These are phyloP conservation scores for Tetragonula carbonaria DNA, from an alignment of 2,888 invertebrate genomes.

Conservation along the genomic window DNA sequence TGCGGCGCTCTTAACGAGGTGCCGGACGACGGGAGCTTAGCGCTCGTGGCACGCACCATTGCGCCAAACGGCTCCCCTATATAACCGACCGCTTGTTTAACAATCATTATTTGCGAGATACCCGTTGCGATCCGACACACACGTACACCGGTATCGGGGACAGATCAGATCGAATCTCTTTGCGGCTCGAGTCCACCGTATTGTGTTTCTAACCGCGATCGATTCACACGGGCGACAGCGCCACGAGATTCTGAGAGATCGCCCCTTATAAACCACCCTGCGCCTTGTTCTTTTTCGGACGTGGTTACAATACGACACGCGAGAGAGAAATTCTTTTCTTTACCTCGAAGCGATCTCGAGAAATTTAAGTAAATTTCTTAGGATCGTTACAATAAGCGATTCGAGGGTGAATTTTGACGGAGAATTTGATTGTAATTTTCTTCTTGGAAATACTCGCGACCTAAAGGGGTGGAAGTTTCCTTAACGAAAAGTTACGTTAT, in stretches of 20 bases:
- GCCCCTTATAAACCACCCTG: slow-evolving; percentile 55
- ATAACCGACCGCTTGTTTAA: slow-evolving; percentile 76
- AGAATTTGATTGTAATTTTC: too few relatives aligned
- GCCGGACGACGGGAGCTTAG: slow-evolving; percentile 69
- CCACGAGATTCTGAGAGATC: slow-evolving; percentile 58
- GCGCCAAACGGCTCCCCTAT: slow-evolving; percentile 61
- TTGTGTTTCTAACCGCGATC: slow-evolving; percentile 54
- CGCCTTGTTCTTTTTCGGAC: slow-evolving; percentile 10
- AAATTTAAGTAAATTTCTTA: not conserved
- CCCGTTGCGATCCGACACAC: slow-evolving; percentile 65
- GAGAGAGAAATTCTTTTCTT: not conserved
- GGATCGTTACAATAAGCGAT: fast-evolving
- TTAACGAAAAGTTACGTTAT: too few relatives aligned
- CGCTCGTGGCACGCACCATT: slow-evolving; percentile 73
- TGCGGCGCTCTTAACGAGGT: slow-evolving; percentile 76
- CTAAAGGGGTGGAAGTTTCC: too few relatives aligned
- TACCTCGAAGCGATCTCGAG: not conserved
- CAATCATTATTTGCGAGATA: slow-evolving; percentile 81
- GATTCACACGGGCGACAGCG: slow-evolving; percentile 46
- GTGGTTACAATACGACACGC: not conserved
- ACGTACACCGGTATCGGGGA: slow-evolving; percentile 63
- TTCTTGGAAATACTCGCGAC: too few relatives aligned
- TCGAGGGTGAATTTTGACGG: too few relatives aligned
- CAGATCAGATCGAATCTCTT: slow-evolving; percentile 75
- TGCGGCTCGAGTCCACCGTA: slow-evolving; percentile 63